Conservation (phyloP, 2,888 invertebrate species). For the Theodoxus fluviatilis region DNA sequence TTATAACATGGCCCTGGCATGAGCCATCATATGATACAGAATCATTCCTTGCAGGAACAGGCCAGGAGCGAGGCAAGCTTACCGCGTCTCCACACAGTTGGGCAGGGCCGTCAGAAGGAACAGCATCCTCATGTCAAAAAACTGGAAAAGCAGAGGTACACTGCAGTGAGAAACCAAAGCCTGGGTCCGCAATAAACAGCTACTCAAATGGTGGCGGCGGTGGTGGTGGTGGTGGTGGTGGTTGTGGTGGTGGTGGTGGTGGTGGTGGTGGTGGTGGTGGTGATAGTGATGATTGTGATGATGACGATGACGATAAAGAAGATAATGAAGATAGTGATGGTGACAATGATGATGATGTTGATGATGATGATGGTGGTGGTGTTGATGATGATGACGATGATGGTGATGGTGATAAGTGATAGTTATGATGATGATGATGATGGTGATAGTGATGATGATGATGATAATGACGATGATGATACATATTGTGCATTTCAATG, state of each 20-base stretch:
- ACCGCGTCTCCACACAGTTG: constrained; percentile 72
- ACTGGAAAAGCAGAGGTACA: constrained; percentile 59
- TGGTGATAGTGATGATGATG: too few relatives aligned
- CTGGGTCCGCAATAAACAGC: too few relatives aligned
- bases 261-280: background rate
- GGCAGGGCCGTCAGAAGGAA: constrained; percentile 85
- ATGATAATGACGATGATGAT: too few relatives aligned
- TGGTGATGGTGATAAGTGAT: too few relatives aligned
- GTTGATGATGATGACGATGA: too few relatives aligned
- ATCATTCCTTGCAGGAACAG: background rate
- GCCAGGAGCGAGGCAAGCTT: constrained; percentile 12
- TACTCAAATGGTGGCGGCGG: too few relatives aligned
- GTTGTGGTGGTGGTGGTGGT: too few relatives aligned
- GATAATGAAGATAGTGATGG: background rate
- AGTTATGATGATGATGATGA: too few relatives aligned
- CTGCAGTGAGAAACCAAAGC: background rate
- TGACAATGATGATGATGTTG: background rate
- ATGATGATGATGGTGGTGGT: background rate
- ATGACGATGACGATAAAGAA: background rate
- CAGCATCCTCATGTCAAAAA: constrained; percentile 86
- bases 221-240: too few relatives aligned
- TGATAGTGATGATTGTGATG: background rate
- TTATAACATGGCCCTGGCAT: background rate
- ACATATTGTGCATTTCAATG: too few relatives aligned
- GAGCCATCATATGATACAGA: background rate